Evolutionary conservation across 1,140 invertebrate species (phyloP).

Genomic region (Bathynomus jamesi): DNA sequence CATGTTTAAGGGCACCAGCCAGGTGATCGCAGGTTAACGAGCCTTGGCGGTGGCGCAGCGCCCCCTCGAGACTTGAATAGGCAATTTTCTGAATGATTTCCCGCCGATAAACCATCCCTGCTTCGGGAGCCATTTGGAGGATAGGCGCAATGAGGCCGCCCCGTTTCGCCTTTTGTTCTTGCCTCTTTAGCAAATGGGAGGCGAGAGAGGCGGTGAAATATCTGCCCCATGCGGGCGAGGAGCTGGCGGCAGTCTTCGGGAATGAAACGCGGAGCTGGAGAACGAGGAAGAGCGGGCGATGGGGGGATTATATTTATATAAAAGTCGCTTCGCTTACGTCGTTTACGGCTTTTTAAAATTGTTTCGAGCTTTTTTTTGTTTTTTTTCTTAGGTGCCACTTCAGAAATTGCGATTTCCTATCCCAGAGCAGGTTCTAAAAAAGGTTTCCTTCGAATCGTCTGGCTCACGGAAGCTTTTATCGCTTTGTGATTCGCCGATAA

Average conservation of each 20-base stretch:
- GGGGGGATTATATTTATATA: conserved; percentile 1
- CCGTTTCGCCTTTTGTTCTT: background rate
- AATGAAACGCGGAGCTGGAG: background rate
- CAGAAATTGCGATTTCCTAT: background rate
- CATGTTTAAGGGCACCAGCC: background rate
- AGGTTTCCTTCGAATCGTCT: background rate
- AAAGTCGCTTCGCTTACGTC: background rate
- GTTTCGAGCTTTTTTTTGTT: background rate
- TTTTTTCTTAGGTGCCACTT: background rate
- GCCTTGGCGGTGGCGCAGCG: background rate
- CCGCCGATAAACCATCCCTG: background rate
- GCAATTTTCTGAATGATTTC: conserved; percentile 1
- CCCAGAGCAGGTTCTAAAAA: background rate
- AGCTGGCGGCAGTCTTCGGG: background rate
- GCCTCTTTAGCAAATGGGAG: background rate
- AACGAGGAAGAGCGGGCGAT: background rate
- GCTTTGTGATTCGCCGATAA: background rate
- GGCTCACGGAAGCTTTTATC: background rate
- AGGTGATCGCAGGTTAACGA: background rate
- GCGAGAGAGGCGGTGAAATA: background rate
- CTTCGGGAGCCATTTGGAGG: background rate
- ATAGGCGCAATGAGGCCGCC: background rate
- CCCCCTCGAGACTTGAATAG: background rate
- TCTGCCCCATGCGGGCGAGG: background rate
- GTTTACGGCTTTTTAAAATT: background rate